Base-by-base conservation (phyloP, 2,888 invertebrate genomes). In the Conus canariensis region DNA sequence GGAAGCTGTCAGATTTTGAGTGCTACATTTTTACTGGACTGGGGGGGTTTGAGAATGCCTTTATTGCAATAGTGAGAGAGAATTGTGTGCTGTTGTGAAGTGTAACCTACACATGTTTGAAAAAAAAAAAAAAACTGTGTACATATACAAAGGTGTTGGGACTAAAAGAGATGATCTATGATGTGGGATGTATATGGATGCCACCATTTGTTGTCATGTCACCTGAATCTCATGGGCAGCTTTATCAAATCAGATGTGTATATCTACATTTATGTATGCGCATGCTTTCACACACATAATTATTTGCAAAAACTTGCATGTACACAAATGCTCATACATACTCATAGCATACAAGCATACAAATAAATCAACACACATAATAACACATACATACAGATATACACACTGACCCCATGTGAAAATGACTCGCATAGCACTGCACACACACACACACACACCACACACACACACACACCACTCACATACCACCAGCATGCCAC, bases 351-450 rank as follows among this genome's bases (percentile, higher is more conserved):
- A 4, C 45, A 45, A 45, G 45, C 30, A 12, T 16, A 64, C 64
- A 64, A 64, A 64, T 64, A 64, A 64, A 64, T 10, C 80, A 80
- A 19, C 56, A 45, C 82, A 56, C 45, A 56, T 19, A 16, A 85
- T 25, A 64, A 85, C 64, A 64, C 85, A 85, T 45, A 85, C 85
- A 85, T 59, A 59, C 85, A 85, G n/a, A 85, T 45, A 14, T 59
- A 85, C 80, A 80, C 80, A 80, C 16, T 64, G 16, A 7, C 45
- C 70, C 8, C 70, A 74, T n/a, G n/a, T 22, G 8, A 10, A 77
- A 25, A 30, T 30, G 8, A 77, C 30, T 12, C 77, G 25, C 77
- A 77, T 30, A 25, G 12, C 9, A 14, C 9, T 30, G 30, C 5
- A 4, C 25, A 77, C 77, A 77, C 77, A 77, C 77, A n/a, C 5